phyloP scores from a whole-genome alignment of 2,888 invertebrate genomes.

The Capitulum mitella region DNA sequence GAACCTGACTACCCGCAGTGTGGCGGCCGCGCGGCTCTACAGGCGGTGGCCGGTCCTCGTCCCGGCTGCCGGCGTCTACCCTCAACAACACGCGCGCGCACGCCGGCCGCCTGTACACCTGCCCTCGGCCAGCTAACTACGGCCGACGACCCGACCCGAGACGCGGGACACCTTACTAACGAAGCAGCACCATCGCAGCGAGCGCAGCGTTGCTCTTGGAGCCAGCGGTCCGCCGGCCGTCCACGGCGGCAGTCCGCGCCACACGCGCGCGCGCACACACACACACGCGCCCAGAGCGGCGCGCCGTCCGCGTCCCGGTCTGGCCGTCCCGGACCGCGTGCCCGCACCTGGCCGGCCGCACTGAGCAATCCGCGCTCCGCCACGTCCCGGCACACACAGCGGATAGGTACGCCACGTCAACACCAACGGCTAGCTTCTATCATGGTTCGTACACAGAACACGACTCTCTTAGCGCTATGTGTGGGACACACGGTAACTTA shows the following conservation, averaged over 20 bases:
- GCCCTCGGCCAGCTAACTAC: no score
- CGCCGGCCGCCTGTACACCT: no score
- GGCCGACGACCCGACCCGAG: not conserved
- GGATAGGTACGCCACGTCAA: not conserved
- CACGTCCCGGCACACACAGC: not conserved
- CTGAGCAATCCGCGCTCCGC: not conserved
- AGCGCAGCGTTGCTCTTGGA: not conserved
- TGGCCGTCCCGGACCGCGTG: not conserved
- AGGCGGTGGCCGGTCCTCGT: not conserved
- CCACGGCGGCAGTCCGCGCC: not conserved
- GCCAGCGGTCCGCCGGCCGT: not conserved
- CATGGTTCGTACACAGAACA: conserved; percentile 15
- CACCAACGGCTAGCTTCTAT: conserved; percentile 19
- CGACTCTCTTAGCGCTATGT: conserved; percentile 19
- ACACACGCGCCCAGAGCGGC: not conserved
- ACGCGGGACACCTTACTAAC: not conserved
- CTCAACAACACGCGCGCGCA: not conserved
- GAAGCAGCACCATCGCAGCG: conserved; percentile 22
- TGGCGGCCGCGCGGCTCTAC: not conserved
- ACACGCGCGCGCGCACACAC: not conserved
- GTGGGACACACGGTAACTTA: conserved; percentile 19
- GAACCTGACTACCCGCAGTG: not conserved
- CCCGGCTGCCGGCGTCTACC: not conserved
- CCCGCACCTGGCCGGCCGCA: not conserved
- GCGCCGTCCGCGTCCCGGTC: not conserved